Base-by-base conservation (phyloP, 2,888 invertebrate species). In the Orchesella flavescens region DNA sequence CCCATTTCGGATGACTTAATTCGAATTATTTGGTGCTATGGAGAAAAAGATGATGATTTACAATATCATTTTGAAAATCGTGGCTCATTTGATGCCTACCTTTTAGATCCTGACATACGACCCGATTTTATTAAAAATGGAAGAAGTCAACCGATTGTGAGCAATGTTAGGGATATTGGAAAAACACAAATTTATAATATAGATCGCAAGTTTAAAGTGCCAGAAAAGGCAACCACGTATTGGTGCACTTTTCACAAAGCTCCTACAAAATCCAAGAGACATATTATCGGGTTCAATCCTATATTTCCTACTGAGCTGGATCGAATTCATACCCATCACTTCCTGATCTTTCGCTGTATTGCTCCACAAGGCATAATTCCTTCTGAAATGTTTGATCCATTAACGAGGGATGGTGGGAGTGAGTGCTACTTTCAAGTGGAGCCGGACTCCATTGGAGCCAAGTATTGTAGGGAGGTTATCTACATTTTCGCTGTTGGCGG, bases 171-270 rank as follows among this genome's bases (percentile, higher is more conserved):
- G n/a, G n/a, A n/a, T 4, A 34, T 34, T 34, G 34, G 34, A 2
- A 4, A 2, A 34, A 34, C 2, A 4, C 3, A 34, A 34, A 34
- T 34, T 4, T 34, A 34, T 7, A 34, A 7, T 34, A 34, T 34
- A 4, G 34, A 34, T 2, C 2, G 34, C 3, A 34, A 34, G 34
- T 34, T 34, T 34, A 7, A 34, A 34, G 7, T 81, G 4, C 81
- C 81, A 15, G 23, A 44, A 9, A 17, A 57, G n/a, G 74, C 59
- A 19, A 74, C 81, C 10, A 49, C 73, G 3, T 81, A 81, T n/a
- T 61, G 23, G 23, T 81, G 81, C 21, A 59, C 74, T 13, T 21
- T 81, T 34, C 81, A 74, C 13, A 59, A 46, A 44, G 24, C 46
- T 7, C 74, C 74, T 15, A n/a, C 3, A 3, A 44, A 34, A 4